A percentile compares a stretch with the other conserved stretches of the same genome.
phyloP scores from a whole-genome alignment of 2,797 vertebrate genomes.

The Podarcis siculus region DNA sequence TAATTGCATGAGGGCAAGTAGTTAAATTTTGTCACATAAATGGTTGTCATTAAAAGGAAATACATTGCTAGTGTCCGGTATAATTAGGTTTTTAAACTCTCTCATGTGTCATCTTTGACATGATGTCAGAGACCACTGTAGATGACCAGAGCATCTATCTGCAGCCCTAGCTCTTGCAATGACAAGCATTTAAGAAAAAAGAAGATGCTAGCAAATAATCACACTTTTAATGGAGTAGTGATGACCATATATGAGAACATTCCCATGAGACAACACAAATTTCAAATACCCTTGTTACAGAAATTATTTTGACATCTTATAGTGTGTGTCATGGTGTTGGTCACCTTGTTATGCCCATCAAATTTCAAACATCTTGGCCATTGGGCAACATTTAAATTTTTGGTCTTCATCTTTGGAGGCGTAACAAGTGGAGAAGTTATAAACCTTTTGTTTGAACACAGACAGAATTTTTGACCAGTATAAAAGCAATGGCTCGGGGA shows the following conservation, averaged over 20 bases:
- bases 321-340: no score
- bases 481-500: not conserved
- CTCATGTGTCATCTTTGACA: not conserved
- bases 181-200: not conserved
- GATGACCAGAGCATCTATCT: not conserved
- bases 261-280: not conserved
- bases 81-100: not conserved
- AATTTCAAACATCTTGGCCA: not conserved
- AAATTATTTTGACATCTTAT: not conserved
- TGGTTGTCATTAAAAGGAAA: slow-evolving; percentile 1
- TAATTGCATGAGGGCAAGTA: slow-evolving; percentile 19
- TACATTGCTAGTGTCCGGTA: not conserved
- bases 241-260: not conserved
- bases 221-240: not conserved
- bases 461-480: not conserved
- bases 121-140: not conserved
- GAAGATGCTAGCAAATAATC: not conserved
- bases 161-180: slow-evolving; percentile 1
- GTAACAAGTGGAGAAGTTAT: not conserved
- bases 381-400: not conserved
- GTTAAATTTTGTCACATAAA: slow-evolving; percentile 15
- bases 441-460: not conserved
- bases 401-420: not conserved
- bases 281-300: not conserved
- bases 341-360: not conserved